Percentiles rank a stretch among this genome's conserved stretches.
Conservation (phyloP, 2,888 invertebrate species). For the Nasonia oneida region DNA sequence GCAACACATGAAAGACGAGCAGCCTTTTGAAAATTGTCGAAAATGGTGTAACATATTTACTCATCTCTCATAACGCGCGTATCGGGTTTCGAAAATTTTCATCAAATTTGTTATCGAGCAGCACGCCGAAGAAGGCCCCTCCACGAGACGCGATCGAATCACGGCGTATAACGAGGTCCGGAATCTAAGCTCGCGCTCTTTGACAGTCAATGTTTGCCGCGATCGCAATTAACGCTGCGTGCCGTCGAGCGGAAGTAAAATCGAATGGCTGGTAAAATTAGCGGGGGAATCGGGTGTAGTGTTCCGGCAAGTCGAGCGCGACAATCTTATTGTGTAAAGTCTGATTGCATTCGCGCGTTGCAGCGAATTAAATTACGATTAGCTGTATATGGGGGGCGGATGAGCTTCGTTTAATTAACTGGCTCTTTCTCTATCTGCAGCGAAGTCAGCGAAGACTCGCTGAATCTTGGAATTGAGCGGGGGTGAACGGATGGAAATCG, state of each 20-base stretch:
- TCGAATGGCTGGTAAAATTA: conserved; percentile 33
- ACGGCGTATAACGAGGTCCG: neutral
- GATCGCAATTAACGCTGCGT: conserved; percentile 5
- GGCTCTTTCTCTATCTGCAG: neutral
- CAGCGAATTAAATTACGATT: conserved; percentile 44
- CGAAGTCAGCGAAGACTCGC: neutral
- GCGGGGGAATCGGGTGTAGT: neutral
- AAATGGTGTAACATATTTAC: too few relatives aligned
- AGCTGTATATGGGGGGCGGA: neutral
- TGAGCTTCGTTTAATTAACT: neutral
- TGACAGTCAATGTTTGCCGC: conserved; percentile 10
- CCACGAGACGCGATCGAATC: too few relatives aligned
- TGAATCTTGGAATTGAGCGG: neutral
- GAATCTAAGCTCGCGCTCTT: neutral
- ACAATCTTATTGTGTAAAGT: conserved; percentile 43
- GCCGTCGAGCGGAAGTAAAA: neutral
- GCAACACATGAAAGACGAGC: too few relatives aligned
- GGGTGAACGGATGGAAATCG: neutral
- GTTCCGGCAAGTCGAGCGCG: neutral
- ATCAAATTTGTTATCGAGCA: too few relatives aligned
- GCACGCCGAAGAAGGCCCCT: too few relatives aligned
- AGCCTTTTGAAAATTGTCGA: too few relatives aligned
- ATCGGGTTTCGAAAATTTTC: too few relatives aligned
- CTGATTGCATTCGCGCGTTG: conserved; percentile 25
- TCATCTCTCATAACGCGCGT: too few relatives aligned